Conservation (phyloP, 2,888 invertebrate species). For the Melangyna quadrimaculata region DNA sequence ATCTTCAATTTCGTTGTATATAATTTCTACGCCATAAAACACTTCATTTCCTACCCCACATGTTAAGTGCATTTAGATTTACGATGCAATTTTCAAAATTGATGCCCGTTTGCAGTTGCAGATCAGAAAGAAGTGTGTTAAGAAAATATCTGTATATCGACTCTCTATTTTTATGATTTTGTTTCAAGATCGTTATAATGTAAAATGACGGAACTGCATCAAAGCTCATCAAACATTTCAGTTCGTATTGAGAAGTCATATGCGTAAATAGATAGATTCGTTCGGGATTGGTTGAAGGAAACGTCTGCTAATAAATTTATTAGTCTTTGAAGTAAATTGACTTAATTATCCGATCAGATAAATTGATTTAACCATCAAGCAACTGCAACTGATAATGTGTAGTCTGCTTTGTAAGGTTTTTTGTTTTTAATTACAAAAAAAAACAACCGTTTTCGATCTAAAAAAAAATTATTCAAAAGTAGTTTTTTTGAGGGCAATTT, state of each 20-base stretch:
- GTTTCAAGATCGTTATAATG: constrained; percentile 4
- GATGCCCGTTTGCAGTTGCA: not conserved
- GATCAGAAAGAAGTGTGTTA: constrained; percentile 14
- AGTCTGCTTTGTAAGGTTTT: not conserved
- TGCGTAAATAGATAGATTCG: not conserved
- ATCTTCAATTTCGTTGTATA: not conserved
- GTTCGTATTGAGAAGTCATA: constrained; percentile 6
- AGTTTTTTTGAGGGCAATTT: not conserved
- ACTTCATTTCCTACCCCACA: not conserved
- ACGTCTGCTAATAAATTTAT: constrained; percentile 3
- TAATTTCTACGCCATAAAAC: not conserved
- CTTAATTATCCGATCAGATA: constrained; percentile 58
- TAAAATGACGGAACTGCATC: not conserved
- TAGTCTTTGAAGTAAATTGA: constrained; percentile 53
- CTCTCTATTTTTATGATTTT: not conserved
- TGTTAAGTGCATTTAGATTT: constrained; percentile 59
- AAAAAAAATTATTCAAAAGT: not conserved
- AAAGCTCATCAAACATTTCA: constrained; percentile 36
- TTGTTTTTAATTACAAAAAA: not conserved
- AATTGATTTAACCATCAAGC: constrained; percentile 15
- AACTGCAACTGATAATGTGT: not conserved
- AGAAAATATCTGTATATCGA: constrained; percentile 23
- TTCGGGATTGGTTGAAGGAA: constrained; percentile 30
- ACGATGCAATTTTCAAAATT: constrained; percentile 47
- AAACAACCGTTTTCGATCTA: not conserved